Evolutionary conservation across 2,888 invertebrate species (phyloP).

Genomic region (Koerneria pararmatus): DNA sequence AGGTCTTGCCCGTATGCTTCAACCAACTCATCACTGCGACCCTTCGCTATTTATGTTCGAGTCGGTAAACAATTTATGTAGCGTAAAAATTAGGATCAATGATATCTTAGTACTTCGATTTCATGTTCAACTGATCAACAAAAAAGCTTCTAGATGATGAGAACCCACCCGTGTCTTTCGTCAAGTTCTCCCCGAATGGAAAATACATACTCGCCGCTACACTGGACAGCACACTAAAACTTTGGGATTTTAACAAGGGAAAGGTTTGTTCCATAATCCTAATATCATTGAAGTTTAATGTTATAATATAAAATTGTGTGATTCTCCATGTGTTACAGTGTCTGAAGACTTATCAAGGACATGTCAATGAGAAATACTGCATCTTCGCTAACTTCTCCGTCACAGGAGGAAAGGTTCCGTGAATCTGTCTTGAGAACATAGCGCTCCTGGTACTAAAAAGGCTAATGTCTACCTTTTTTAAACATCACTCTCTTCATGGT

Average conservation of each 20-base stretch:
- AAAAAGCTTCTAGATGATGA: constrained; percentile 86
- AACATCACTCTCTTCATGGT: too few species aligned
- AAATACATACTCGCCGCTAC: constrained; percentile 98
- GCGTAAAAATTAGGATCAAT: too few species aligned
- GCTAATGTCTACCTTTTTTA: background rate
- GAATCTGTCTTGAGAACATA: background rate
- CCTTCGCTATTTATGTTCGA: too few species aligned
- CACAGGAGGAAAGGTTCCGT: constrained; percentile 88
- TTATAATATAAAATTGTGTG: too few species aligned
- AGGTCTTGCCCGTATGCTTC: too few species aligned
- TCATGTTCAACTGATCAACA: too few species aligned
- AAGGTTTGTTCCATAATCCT: too few species aligned
- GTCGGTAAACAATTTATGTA: too few species aligned
- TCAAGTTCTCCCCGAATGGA: constrained; percentile 98
- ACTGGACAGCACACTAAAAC: constrained; percentile 70
- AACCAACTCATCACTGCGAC: too few species aligned
- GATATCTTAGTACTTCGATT: too few species aligned
- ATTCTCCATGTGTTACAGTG: too few species aligned
- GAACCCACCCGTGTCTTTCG: constrained; percentile 98
- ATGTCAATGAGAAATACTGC: constrained; percentile 98
- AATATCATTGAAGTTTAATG: too few species aligned
- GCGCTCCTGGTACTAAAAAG: background rate
- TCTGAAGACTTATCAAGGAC: constrained; percentile 75
- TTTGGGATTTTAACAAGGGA: constrained; percentile 61
- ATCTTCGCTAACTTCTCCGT: constrained; percentile 99